Evolutionary conservation across 2,797 vertebrate species (phyloP).

Genomic region (Capromys pilorides): DNA sequence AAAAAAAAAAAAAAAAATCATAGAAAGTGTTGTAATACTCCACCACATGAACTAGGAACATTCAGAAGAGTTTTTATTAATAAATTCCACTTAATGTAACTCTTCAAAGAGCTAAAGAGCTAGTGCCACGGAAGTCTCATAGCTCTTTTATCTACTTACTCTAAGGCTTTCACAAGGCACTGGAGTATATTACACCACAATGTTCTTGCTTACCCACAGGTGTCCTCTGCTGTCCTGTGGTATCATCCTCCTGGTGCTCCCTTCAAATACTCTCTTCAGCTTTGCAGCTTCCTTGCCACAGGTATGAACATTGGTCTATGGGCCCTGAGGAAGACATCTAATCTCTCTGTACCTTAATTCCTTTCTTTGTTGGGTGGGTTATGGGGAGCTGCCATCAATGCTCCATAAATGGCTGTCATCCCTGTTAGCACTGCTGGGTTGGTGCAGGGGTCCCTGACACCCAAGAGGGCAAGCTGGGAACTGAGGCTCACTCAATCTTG

Average conservation of each 20-base stretch:
- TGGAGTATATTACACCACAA: accelerated
- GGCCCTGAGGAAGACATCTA: background rate
- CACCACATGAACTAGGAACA: background rate
- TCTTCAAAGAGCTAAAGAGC: background rate
- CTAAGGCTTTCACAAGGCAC: background rate
- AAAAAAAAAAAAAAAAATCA: background rate
- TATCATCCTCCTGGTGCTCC: background rate
- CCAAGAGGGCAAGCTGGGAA: background rate
- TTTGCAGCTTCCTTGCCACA: background rate
- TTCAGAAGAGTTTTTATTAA: background rate
- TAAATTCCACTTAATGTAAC: background rate
- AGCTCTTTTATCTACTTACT: background rate
- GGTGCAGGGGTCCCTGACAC: too few species aligned
- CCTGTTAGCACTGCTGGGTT: background rate
- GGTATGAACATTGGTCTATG: accelerated
- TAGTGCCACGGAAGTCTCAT: too few species aligned
- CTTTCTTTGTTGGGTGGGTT: background rate
- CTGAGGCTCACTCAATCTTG: background rate
- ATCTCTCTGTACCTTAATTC: background rate
- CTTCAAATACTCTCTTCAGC: background rate
- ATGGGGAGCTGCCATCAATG: background rate
- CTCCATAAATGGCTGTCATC: background rate
- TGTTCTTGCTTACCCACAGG: background rate
- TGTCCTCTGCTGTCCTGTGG: background rate
- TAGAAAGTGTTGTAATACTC: background rate